Conservation (phyloP, 2,797 vertebrate genomes). For the Chelidonichthys spinosus region DNA sequence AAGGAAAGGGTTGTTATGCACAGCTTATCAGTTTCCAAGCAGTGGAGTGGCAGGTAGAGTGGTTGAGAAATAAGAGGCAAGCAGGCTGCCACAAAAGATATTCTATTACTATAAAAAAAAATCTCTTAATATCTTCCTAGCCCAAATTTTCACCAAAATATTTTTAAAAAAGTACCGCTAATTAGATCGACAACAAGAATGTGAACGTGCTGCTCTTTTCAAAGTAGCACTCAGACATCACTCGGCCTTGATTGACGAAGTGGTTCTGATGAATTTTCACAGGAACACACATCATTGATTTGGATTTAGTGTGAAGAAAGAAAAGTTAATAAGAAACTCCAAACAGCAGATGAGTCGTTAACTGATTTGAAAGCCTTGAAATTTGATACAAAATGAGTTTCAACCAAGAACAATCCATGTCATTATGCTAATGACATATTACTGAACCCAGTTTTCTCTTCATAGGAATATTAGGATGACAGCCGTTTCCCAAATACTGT, state of each 20-base stretch:
- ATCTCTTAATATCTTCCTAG: neutral
- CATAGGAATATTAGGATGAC: neutral
- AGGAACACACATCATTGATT: neutral
- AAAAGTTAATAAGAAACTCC: neutral
- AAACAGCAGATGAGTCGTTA: neutral
- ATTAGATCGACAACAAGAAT: neutral
- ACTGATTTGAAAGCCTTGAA: neutral
- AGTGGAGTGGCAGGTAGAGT: neutral
- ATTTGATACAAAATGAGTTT: neutral
- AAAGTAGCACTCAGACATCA: neutral
- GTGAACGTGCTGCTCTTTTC: neutral
- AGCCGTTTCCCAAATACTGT: neutral
- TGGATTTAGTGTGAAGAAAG: neutral
- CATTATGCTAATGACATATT: neutral
- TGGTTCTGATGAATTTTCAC: neutral
- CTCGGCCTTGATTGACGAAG: neutral
- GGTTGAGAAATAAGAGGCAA: slow-evolving; percentile 5
- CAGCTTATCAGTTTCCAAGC: slow-evolving; percentile 6
- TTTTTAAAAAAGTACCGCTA: neutral
- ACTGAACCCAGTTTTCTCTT: neutral
- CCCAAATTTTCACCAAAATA: neutral
- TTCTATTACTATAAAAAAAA: neutral
- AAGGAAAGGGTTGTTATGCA: slow-evolving; percentile 3
- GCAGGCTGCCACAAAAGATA: slow-evolving; percentile 3
- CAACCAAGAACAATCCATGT: slow-evolving; percentile 1